phyloP scores from a whole-genome alignment of 1,140 invertebrate species.

The Prorops nasuta region DNA sequence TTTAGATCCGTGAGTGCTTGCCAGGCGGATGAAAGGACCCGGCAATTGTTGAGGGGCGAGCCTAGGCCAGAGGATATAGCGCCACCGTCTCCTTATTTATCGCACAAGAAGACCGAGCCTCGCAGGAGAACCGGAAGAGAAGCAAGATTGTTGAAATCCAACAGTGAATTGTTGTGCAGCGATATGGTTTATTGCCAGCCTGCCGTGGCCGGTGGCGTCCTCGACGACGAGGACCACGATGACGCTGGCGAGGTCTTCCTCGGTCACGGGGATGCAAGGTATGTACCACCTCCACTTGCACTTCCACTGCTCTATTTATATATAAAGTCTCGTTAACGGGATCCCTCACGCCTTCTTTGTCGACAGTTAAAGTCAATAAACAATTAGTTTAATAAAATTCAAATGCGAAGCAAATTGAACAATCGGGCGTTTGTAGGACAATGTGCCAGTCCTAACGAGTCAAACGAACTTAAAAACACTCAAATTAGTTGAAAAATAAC shows the following conservation, averaged over 20 bases:
- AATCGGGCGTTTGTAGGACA: too few relatives aligned
- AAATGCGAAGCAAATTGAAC: too few relatives aligned
- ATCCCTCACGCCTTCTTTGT: too few relatives aligned
- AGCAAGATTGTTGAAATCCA: constrained; percentile 44
- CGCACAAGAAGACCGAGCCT: constrained; percentile 42
- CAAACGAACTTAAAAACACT: too few relatives aligned
- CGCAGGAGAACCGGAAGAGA: constrained; percentile 30
- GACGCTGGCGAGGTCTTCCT: constrained; percentile 50
- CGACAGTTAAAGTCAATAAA: too few relatives aligned
- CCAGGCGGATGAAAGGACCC: constrained; percentile 57
- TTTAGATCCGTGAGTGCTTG: constrained; percentile 59
- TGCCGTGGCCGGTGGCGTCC: constrained; percentile 25
- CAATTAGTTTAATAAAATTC: too few relatives aligned
- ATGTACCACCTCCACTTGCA: too few relatives aligned
- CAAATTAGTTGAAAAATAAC: too few relatives aligned
- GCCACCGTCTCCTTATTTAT: constrained; percentile 53
- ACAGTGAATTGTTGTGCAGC: constrained; percentile 45
- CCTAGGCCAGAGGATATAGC: constrained; percentile 60
- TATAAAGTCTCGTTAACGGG: too few relatives aligned
- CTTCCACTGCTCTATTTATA: too few relatives aligned
- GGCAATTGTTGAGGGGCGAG: constrained; percentile 59
- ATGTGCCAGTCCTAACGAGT: too few relatives aligned
- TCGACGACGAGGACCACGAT: constrained; percentile 39
- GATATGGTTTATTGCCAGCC: constrained; percentile 52
- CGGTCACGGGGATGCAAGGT: constrained; percentile 44